Conservation (phyloP, 2,888 invertebrate genomes). For the Ennomos erosarius region DNA sequence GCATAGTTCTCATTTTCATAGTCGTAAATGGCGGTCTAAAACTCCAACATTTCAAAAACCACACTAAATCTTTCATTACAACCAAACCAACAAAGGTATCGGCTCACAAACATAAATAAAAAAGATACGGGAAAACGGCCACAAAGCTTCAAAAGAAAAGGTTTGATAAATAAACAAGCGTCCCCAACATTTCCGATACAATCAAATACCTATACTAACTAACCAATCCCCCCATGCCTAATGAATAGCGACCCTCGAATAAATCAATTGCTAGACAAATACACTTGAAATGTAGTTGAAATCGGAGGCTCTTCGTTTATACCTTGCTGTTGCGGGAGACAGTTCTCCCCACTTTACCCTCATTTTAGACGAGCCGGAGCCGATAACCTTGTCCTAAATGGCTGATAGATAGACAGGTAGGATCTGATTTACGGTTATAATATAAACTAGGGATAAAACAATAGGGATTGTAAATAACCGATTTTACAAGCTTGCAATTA, state of each 20-base stretch:
- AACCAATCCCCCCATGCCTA: slow-evolving; percentile 7
- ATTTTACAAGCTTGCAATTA: not conserved
- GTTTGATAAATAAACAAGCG: slow-evolving; percentile 8
- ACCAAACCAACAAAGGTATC: not conserved
- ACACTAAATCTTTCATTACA: too few species aligned
- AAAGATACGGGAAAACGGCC: not conserved
- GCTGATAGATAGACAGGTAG: slow-evolving; percentile 31
- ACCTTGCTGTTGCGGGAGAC: slow-evolving; percentile 27
- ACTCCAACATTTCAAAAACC: too few species aligned
- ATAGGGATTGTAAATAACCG: slow-evolving; percentile 6
- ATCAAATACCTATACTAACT: slow-evolving; percentile 9
- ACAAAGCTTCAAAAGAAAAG: slow-evolving; percentile 3
- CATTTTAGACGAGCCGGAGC: slow-evolving; percentile 23
- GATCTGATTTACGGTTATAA: slow-evolving; percentile 25
- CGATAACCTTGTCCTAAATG: slow-evolving; percentile 41
- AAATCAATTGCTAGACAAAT: slow-evolving; percentile 39
- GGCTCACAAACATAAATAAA: not conserved
- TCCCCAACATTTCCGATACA: slow-evolving; percentile 7
- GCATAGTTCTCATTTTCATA: too few species aligned
- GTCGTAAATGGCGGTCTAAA: too few species aligned
- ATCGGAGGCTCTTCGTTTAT: slow-evolving; percentile 15
- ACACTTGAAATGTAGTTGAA: slow-evolving; percentile 34
- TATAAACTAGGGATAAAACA: slow-evolving; percentile 11
- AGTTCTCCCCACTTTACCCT: slow-evolving; percentile 29
- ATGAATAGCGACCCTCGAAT: slow-evolving; percentile 28